Percentiles rank a stretch among this genome's conserved stretches.
Evolutionary conservation across 2,797 vertebrate genomes (phyloP).

Genomic region (Xenentodon cancila): DNA sequence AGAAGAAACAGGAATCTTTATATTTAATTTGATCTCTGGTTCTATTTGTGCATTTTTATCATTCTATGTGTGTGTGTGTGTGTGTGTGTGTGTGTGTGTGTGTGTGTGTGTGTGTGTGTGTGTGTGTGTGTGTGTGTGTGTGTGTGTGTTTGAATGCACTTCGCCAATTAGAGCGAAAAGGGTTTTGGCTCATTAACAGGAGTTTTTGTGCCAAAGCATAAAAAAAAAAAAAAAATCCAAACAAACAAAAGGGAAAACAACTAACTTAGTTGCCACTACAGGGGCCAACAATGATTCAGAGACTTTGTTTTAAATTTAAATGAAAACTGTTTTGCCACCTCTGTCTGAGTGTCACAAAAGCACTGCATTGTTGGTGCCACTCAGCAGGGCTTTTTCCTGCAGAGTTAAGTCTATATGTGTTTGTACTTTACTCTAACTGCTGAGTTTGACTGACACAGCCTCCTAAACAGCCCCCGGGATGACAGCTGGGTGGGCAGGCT

Average conservation of each 20-base stretch:
- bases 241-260: conserved; percentile 37
- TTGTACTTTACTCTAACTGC: conserved; percentile 5
- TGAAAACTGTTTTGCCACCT: too few relatives aligned
- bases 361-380: too few relatives aligned
- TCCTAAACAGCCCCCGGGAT: conserved; percentile 29
- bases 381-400: too few relatives aligned
- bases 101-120: conserved; percentile 13
- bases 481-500: conserved; percentile 20
- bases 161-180: conserved; percentile 61
- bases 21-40: too few relatives aligned
- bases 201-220: conserved; percentile 23
- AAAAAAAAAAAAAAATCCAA: background rate
- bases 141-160: conserved; percentile 26
- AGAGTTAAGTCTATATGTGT: background rate
- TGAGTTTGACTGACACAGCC: conserved; percentile 39
- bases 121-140: background rate
- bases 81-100: conserved; percentile 7
- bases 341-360: too few relatives aligned
- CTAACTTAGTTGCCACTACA: conserved; percentile 17
- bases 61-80: background rate
- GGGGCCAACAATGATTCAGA: conserved; percentile 1
- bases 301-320: too few relatives aligned
- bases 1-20: background rate
- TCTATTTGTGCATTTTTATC: too few relatives aligned
- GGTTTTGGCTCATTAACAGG: conserved; percentile 45